Conservation (phyloP, 1,140 invertebrate genomes). For the Drosophila seguyi region DNA sequence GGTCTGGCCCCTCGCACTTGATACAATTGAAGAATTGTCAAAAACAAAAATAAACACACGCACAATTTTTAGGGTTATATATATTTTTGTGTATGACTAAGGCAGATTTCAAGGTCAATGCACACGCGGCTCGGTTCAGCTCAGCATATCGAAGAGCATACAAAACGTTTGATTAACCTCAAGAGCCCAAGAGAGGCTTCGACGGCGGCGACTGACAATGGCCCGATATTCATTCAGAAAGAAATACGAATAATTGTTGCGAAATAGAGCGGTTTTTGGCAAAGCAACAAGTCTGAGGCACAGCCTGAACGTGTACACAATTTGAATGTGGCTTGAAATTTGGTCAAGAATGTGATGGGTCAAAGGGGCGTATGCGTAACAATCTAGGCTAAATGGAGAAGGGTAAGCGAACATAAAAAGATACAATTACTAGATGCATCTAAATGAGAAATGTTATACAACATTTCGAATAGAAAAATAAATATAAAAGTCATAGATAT, state of each 20-base stretch:
- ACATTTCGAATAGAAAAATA: background rate
- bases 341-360: conserved; percentile 62
- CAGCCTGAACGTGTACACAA: conserved; percentile 65
- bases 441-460: background rate
- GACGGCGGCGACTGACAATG: conserved; percentile 56
- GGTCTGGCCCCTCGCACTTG: conserved; percentile 36
- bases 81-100: conserved; percentile 38
- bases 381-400: background rate
- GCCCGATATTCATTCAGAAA: conserved; percentile 68
- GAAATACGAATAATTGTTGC: conserved; percentile 68
- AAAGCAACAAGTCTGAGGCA: conserved; percentile 43
- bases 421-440: too few species aligned
- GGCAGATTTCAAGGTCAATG: conserved; percentile 66
- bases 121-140: conserved; percentile 40
- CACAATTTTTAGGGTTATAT: conserved; percentile 15
- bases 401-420: background rate
- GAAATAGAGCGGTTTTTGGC: conserved; percentile 75
- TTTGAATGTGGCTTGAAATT: conserved; percentile 29
- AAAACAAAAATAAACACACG: conserved; percentile 49
- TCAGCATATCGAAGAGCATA: conserved; percentile 62
- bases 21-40: conserved; percentile 80
- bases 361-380: conserved; percentile 63
- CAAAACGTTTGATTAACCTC: conserved; percentile 79
- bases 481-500: background rate
- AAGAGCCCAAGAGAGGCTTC: conserved; percentile 61